Evolutionary conservation across 2,113 vertebrate species (phyloP).

Genomic region (Clarias magur): DNA sequence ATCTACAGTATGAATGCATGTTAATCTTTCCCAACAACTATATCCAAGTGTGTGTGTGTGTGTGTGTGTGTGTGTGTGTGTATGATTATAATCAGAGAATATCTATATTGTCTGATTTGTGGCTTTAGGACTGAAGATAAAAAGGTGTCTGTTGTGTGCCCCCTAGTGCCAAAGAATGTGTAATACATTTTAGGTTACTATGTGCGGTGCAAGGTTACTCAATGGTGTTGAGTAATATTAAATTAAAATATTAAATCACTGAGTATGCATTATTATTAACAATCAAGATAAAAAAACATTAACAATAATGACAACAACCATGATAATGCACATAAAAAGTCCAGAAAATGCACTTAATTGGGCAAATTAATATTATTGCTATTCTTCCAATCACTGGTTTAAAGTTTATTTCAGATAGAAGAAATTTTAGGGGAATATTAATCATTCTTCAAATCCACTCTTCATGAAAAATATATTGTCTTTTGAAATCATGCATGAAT

Average conservation of each 20-base stretch:
- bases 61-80: not conserved
- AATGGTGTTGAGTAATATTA: no score
- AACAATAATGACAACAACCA: not conserved
- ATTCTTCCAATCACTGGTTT: not conserved
- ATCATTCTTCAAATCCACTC: not conserved
- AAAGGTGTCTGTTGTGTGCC: slow-evolving; percentile 12
- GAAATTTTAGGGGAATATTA: not conserved
- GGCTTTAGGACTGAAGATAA: not conserved
- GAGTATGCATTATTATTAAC: not conserved
- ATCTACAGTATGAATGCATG: not conserved
- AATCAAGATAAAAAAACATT: no score
- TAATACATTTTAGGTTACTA: slow-evolving; percentile 1
- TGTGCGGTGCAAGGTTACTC: not conserved
- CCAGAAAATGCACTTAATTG: not conserved
- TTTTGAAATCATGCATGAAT: not conserved
- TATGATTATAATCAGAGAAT: not conserved
- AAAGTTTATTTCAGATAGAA: not conserved
- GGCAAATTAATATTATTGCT: not conserved
- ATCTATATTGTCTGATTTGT: not conserved
- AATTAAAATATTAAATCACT: not conserved
- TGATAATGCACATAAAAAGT: not conserved
- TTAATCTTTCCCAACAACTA: not conserved
- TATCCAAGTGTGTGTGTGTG: not conserved
- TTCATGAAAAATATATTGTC: not conserved
- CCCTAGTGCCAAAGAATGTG: slow-evolving; percentile 13